These are phyloP conservation scores for Osmerus mordax DNA, from an alignment of 2,113 vertebrate genomes.

Conservation along the genomic window DNA sequence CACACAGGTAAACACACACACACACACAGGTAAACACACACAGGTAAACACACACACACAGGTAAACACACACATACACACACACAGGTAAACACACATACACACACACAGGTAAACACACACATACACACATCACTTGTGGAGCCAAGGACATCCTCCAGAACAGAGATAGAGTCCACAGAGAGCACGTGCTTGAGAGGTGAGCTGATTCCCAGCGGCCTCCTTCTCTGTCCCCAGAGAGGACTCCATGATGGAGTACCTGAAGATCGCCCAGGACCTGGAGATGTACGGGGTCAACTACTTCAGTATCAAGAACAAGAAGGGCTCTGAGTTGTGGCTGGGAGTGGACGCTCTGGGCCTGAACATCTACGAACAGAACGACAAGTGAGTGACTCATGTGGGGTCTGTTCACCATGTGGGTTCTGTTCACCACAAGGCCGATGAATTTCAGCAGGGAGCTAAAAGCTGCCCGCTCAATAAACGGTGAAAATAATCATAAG, in stretches of 20 bases:
- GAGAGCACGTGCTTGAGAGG: too few species aligned
- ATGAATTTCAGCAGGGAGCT: too few species aligned
- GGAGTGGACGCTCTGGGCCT: constrained; percentile 96
- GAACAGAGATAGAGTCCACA: too few species aligned
- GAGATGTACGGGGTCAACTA: constrained; percentile 99
- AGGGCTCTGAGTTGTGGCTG: constrained; percentile 93
- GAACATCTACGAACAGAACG: constrained; percentile 97
- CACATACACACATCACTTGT: too few species aligned
- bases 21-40: neutral
- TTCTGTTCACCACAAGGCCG: too few species aligned
- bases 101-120: too few species aligned
- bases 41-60: neutral
- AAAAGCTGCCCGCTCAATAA: too few species aligned
- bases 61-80: neutral
- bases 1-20: neutral
- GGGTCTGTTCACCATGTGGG: too few species aligned
- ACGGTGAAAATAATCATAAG: neutral
- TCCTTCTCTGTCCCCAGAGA: constrained; percentile 73
- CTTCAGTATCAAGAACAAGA: constrained; percentile 98
- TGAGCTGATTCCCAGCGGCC: too few species aligned
- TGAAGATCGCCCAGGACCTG: constrained; percentile 97
- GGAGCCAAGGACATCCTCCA: too few species aligned
- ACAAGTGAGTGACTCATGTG: constrained; percentile 76
- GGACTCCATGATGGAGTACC: constrained; percentile 96
- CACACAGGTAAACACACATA: too few species aligned